A percentile compares a stretch with the other conserved stretches of the same genome.
These are phyloP conservation scores for Raphicerus campestris DNA, from an alignment of 2,113 vertebrate genomes.

Conservation along the genomic window DNA sequence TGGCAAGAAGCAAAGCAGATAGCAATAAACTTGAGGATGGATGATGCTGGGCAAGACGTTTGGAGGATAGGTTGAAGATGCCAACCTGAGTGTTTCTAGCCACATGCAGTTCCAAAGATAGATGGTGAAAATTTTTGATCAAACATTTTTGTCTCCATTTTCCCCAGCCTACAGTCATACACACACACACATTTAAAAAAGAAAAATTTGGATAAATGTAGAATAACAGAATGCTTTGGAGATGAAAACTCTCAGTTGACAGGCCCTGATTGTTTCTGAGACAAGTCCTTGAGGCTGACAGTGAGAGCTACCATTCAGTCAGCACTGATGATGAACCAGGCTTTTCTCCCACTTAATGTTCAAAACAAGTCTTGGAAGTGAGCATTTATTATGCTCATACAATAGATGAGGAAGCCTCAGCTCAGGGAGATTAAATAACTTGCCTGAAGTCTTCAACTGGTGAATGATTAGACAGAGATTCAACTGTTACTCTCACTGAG, in stretches of 20 bases:
- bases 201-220: neutral
- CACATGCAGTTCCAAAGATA: neutral
- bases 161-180: neutral
- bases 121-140: neutral
- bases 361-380: neutral
- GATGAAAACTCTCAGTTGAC: neutral
- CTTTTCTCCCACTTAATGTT: neutral
- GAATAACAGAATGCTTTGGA: neutral
- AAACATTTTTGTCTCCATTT: neutral
- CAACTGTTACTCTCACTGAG: too few species aligned
- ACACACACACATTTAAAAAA: neutral
- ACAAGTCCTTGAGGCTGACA: neutral
- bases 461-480: too few species aligned
- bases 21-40: neutral
- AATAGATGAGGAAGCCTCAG: constrained; percentile 32
- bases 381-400: neutral
- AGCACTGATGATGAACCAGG: neutral
- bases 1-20: neutral
- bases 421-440: too few species aligned
- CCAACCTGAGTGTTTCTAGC: neutral
- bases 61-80: neutral
- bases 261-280: neutral
- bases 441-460: too few species aligned
- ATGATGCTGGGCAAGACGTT: neutral
- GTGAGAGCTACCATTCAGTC: neutral